phyloP scores from a whole-genome alignment of 2,888 invertebrate species.

The Rhyacophila evoluta region DNA sequence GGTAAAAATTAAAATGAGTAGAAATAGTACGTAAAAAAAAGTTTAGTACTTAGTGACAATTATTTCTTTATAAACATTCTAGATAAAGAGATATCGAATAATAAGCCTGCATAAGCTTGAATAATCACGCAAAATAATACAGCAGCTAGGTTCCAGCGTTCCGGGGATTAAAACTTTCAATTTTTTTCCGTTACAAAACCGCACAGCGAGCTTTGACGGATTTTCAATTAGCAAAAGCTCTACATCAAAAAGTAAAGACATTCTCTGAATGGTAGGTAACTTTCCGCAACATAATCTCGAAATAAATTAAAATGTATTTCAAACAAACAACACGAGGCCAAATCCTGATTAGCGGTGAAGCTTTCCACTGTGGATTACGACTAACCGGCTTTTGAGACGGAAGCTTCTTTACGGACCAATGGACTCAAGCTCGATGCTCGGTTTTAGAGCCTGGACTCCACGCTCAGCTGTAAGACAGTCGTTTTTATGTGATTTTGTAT shows the following conservation, averaged over 20 bases:
- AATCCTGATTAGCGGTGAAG: conserved; percentile 46
- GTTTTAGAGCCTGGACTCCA: neutral
- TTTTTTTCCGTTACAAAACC: conserved; percentile 13
- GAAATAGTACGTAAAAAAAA: too few species aligned
- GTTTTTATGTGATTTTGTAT: neutral
- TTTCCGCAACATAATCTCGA: conserved; percentile 38
- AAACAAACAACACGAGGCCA: conserved; percentile 37
- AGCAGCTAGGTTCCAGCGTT: neutral
- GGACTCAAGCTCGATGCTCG: neutral
- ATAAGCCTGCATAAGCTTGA: neutral
- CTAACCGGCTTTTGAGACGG: conserved; percentile 52
- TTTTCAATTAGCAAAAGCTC: conserved; percentile 25
- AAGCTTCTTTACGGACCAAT: conserved; percentile 32
- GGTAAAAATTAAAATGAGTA: too few species aligned
- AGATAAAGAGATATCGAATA: too few species aligned
- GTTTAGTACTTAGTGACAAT: too few species aligned
- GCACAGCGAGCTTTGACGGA: neutral
- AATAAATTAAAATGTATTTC: conserved; percentile 47
- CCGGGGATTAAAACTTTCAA: neutral
- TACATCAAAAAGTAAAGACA: conserved; percentile 23
- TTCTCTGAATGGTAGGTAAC: neutral
- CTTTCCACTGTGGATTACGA: conserved; percentile 47
- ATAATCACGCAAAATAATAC: conserved; percentile 25
- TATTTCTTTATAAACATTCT: too few species aligned
- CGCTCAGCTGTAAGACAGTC: neutral